phyloP scores from a whole-genome alignment of 2,888 invertebrate species.

The Apomyelois bistriatella region DNA sequence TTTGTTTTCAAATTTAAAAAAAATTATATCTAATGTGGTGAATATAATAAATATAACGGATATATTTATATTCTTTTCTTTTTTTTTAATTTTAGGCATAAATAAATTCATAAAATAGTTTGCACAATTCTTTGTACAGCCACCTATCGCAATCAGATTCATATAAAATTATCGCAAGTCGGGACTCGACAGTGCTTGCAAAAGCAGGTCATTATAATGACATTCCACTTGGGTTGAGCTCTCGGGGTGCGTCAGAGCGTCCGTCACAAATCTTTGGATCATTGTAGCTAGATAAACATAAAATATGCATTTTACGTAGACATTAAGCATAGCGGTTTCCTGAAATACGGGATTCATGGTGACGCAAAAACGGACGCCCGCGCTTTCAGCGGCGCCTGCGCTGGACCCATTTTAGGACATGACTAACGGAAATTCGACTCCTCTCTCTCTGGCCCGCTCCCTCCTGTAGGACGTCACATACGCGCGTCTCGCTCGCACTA shows the following conservation, averaged over 20 bases:
- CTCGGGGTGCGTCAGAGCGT: conserved; percentile 61
- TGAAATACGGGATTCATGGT: conserved; percentile 76
- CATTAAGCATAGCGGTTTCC: conserved; percentile 59
- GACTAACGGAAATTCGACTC: conserved; percentile 84
- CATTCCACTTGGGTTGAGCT: conserved; percentile 60
- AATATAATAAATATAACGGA: too few relatives aligned
- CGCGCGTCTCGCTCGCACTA: conserved; percentile 69
- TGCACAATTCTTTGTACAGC: background rate
- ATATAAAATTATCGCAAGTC: conserved; percentile 42
- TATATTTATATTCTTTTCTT: too few relatives aligned
- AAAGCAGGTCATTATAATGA: conserved; percentile 62
- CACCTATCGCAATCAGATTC: conserved; percentile 24
- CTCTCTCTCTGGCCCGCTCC: conserved; percentile 73
- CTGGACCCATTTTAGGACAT: conserved; percentile 86
- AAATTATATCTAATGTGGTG: too few relatives aligned
- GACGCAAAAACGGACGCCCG: conserved; percentile 77
- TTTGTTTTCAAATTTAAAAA: too few relatives aligned
- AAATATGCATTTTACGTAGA: conserved; percentile 58
- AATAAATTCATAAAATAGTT: too few relatives aligned
- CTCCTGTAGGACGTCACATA: conserved; percentile 65
- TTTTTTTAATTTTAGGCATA: too few relatives aligned
- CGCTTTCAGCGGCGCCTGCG: conserved; percentile 80
- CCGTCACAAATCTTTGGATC: conserved; percentile 54
- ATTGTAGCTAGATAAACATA: conserved; percentile 37
- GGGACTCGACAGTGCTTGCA: conserved; percentile 47